Evolutionary conservation across 2,113 vertebrate genomes (phyloP), one percentile per base, ranked within the genome.

Genomic region (Pleuronectes platessa): DNA sequence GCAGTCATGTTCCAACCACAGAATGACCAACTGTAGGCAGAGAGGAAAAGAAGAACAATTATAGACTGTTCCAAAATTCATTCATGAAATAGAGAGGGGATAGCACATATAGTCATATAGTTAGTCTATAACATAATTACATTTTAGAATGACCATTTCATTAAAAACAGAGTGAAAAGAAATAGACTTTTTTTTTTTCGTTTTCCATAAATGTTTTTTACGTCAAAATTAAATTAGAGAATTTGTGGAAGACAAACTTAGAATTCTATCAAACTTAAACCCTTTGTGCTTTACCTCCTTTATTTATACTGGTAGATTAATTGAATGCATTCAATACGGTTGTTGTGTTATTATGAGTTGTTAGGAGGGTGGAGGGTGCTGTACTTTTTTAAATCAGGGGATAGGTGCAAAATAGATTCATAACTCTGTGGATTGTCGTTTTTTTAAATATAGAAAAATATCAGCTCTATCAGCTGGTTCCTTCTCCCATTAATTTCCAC

Each of bases 1-100:
- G 76, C 96, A 97, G 88, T 96, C 97, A 49, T 97, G 97, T 58
- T 98, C 97, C 82, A 99, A 26, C 98, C 98, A 99, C 82, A 95
- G 93, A 87, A 98, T 96, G 0, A 98, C 95, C 93, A 99, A 87
- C 98, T 99, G 77, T 6, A 65, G 4, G n/a, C 55, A 65, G 51
- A 74, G 1, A 15, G 23, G 64, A 21, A 61, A 58, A 4, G 8
- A 37, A 74, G 45, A 68, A 31, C 5, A 64, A 24, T 51, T 27
- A 31, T 31, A 1, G 27, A 31, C 27, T 31, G 27, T 31, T 31
- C 27, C 27, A 31, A 31, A 31, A 31, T 5, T 31, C 27, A 31
- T 7, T 31, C 27, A 31, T 6, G 1, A 31, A 26, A 26, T 42
- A 24, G 14, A 7, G 24, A 53, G 62, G 9, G 5, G 2, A 26